Conservation (phyloP, 1,140 invertebrate genomes). For the Oncopodura yosiiana region DNA sequence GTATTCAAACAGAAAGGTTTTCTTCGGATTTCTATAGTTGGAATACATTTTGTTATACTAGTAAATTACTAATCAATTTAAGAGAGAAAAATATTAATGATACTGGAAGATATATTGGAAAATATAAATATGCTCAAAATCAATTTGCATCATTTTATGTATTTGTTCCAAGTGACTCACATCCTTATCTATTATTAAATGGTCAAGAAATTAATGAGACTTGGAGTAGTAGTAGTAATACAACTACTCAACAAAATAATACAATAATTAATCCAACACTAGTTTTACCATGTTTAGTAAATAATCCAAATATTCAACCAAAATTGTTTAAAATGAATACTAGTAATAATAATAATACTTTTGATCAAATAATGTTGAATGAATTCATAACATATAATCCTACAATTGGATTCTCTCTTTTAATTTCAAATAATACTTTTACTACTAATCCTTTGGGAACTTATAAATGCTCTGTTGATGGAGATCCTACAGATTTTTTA, state of each 20-base stretch:
- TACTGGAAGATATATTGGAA: conserved; percentile 16
- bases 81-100: conserved; percentile 15
- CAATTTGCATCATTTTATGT: conserved; percentile 12
- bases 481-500: background rate
- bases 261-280: background rate
- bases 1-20: conserved; percentile 14
- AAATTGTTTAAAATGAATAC: background rate
- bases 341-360: background rate
- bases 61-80: conserved; percentile 13
- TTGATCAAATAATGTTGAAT: background rate
- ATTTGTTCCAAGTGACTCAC: conserved; percentile 18
- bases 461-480: conserved; percentile 15
- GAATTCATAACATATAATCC: conserved; percentile 3
- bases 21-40: conserved; percentile 7
- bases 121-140: conserved; percentile 2
- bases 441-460: background rate
- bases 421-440: background rate
- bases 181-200: conserved; percentile 3
- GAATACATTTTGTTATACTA: conserved; percentile 11
- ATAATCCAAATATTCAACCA: conserved; percentile 8
- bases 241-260: background rate
- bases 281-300: conserved; percentile 10
- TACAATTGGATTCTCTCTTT: conserved; percentile 9
- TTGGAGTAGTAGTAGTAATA: background rate
- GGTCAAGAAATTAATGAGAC: conserved; percentile 13